Evolutionary conservation across 2,888 invertebrate genomes (phyloP), one percentile per base, ranked within the genome.

Genomic region (Drosophila subquinaria): DNA sequence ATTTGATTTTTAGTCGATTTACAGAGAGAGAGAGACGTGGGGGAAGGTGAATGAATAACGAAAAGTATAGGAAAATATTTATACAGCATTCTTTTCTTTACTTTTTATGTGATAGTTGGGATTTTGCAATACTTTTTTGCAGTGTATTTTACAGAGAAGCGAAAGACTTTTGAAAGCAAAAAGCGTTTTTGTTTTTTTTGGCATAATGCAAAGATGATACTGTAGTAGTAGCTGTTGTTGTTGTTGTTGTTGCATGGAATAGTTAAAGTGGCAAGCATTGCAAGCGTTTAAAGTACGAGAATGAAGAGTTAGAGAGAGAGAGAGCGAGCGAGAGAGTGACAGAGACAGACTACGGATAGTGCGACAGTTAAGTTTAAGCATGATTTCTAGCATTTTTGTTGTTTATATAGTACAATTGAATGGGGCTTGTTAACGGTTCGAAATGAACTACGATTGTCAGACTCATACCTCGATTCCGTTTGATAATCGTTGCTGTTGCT

Each of bases 391-490:
- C 89, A 82, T 73, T 35, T 57, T 71, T 60, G 67, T 77, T 62
- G 67, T 77, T 62, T 67, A 36, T 47, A 17, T 17, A 17, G 1
- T 17, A 81, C 71, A 62, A 67, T 74, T 57, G 59, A 45, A 33
- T 57, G 52, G 43, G 51, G 48, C 70, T 56, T 51, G 33, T 63
- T 50, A 62, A 6, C 40, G 15, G 30, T 4, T 23, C 1, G 20
- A n/a, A 8, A 15, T 23, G 9, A 51, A 17, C 20, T 6, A 30
- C n/a, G 33, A n/a, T 38, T 27, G 38, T 60, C 27, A 59, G 70
- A 64, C 57, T 55, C 86, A 72, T 89, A 92, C 92, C 92, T 91
- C 79, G 89, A 75, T 45, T 91, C 92, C 76, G 88, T 30, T 40
- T 74, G 69, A 81, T 89, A 61, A 63, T 76, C 81, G 60, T 50